These are phyloP conservation scores for Pangasius djambal DNA, from an alignment of 2,797 vertebrate species.

Conservation along the genomic window DNA sequence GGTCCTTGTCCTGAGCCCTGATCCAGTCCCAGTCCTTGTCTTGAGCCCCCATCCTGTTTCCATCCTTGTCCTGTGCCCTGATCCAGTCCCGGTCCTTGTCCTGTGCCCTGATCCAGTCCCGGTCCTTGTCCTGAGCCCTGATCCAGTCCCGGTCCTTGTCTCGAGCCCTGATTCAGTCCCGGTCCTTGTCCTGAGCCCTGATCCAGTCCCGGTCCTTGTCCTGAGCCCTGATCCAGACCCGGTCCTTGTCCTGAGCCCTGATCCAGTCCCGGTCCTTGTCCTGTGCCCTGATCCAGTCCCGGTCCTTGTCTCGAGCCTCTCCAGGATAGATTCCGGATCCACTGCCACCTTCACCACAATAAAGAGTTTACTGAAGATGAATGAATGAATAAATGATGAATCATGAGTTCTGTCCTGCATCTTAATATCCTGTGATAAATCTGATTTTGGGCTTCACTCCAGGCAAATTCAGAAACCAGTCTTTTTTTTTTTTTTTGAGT, in stretches of 20 bases:
- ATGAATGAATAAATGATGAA: constrained; percentile 2
- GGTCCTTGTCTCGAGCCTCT: background rate
- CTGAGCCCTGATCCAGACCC: background rate
- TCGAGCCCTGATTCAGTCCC: background rate
- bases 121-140: background rate
- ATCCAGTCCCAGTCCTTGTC: background rate
- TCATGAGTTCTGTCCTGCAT: background rate
- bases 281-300: background rate
- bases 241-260: background rate
- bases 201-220: background rate
- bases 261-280: background rate
- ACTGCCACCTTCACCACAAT: background rate
- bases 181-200: background rate
- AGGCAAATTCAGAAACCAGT: background rate
- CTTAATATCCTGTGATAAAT: constrained; percentile 9
- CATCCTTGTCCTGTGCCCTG: no score
- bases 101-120: background rate
- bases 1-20: background rate
- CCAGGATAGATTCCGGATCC: background rate
- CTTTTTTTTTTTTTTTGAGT: background rate
- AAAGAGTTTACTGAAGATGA: constrained; percentile 5
- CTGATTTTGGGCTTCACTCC: background rate
- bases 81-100: background rate
- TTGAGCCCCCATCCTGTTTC: background rate
- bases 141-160: background rate